These are phyloP conservation scores for Zoanthus gigantus DNA, from an alignment of 92 coral and sea anemone genomes.

Conservation along the genomic window DNA sequence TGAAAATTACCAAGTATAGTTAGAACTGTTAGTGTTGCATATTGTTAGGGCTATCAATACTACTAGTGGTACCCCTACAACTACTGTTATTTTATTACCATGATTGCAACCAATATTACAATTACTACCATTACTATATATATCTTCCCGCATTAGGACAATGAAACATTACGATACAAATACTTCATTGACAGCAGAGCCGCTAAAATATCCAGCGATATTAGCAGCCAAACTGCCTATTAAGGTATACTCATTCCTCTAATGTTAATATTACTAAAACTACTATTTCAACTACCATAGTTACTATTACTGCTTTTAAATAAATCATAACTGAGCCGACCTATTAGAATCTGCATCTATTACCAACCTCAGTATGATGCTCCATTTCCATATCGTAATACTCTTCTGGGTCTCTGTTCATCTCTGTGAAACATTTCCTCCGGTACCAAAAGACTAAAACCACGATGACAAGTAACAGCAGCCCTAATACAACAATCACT, in stretches of 20 bases:
- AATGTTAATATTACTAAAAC: no score
- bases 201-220: no score
- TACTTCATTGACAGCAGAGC: no score
- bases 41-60: neutral
- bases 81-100: neutral
- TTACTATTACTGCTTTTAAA: neutral
- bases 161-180: no score
- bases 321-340: neutral
- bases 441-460: constrained; percentile 24
- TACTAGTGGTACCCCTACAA: neutral
- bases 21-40: no score
- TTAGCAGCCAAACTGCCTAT: no score
- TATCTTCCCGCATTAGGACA: no score
- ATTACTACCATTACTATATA: neutral
- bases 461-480: neutral
- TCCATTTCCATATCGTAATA: constrained; percentile 8
- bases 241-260: neutral
- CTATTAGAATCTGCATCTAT: neutral
- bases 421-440: neutral
- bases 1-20: no score
- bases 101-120: neutral
- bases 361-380: constrained; percentile 2
- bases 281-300: neutral
- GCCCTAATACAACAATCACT: constrained; percentile 1
- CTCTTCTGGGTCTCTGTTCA: neutral